A percentile compares a stretch with the other conserved stretches of the same genome.
Evolutionary conservation across 2,113 vertebrate species (phyloP).

Genomic region (Chrysemys picta): DNA sequence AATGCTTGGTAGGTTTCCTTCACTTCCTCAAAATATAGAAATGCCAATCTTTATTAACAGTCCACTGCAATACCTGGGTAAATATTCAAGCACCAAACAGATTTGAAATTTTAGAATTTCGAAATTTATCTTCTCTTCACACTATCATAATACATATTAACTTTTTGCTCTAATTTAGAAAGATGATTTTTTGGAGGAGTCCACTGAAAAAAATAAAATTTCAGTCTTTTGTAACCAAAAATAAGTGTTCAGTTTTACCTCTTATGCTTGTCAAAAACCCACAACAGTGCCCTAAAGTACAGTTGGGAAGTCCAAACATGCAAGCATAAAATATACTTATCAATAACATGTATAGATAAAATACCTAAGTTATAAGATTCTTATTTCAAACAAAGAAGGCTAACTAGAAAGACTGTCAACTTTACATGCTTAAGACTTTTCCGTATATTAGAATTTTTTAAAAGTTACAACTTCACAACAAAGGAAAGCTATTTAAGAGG

Average conservation of each 20-base stretch:
- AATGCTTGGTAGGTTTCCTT: not conserved
- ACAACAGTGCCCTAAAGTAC: accelerated
- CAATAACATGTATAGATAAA: accelerated
- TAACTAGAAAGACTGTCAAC: not conserved
- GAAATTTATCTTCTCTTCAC: not conserved
- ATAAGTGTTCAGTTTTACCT: not conserved
- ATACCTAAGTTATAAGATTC: not conserved
- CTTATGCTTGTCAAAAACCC: not conserved
- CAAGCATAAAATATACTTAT: accelerated
- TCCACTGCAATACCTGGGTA: not conserved
- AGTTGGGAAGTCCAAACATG: not conserved
- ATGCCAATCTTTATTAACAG: accelerated
- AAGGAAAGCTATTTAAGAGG: not conserved
- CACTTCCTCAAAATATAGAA: not conserved
- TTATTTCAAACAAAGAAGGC: not conserved
- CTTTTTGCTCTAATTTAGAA: not conserved
- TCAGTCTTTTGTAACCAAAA: not conserved
- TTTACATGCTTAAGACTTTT: not conserved
- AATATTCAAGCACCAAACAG: not conserved
- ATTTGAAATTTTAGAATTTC: not conserved
- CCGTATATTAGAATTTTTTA: not conserved
- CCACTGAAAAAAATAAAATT: not conserved
- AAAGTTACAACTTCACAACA: not conserved
- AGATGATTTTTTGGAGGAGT: not conserved
- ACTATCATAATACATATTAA: not conserved